Evolutionary conservation across 2,113 vertebrate species (phyloP).

Genomic region (Eretmochelys imbricata): DNA sequence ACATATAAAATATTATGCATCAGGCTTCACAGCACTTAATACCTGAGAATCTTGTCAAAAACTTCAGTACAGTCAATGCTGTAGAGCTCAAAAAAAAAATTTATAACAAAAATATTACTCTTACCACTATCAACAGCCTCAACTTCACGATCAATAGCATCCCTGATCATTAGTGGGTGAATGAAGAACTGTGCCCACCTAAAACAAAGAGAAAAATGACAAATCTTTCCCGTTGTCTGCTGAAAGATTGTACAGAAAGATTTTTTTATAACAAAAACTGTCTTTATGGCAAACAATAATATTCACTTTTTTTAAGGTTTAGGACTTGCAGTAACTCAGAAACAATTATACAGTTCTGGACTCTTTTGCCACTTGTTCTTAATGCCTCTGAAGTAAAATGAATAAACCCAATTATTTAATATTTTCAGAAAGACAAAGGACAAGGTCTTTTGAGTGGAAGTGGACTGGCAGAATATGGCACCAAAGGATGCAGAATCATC

Average conservation of each 20-base stretch:
- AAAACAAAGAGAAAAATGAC: slow-evolving; percentile 22
- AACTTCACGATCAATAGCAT: slow-evolving; percentile 90
- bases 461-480: not conserved
- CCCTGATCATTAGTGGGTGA: slow-evolving; percentile 90
- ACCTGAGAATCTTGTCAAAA: not conserved
- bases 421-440: not conserved
- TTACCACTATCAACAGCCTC: slow-evolving; percentile 94
- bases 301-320: not conserved
- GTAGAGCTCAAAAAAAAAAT: not conserved
- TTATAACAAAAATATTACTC: not conserved
- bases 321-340: not conserved
- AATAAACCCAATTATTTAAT: not conserved
- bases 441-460: not conserved
- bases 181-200: slow-evolving; percentile 96
- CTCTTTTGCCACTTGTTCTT: not conserved
- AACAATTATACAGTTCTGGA: not conserved
- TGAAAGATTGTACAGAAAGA: not conserved
- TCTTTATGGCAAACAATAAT: not conserved
- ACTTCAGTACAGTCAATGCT: not conserved
- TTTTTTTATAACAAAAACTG: not conserved
- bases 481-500: not conserved
- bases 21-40: not conserved
- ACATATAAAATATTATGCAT: not conserved
- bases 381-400: not conserved
- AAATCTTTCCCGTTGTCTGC: not conserved